phyloP scores from a whole-genome alignment of 2,888 invertebrate genomes.

The Ommatoiulus sabulosus region DNA sequence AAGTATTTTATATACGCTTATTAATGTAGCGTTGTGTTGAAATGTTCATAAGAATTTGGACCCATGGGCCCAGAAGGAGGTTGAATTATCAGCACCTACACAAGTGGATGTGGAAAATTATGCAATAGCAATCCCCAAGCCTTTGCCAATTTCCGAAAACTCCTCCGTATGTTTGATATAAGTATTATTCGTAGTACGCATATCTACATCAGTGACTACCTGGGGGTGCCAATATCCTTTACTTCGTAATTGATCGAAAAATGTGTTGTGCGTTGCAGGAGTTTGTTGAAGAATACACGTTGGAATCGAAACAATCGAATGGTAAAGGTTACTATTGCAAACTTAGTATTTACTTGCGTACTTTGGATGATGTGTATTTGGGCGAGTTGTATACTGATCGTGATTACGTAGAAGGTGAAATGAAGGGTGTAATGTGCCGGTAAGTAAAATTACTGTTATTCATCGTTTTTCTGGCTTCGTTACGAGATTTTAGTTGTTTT shows the following conservation, averaged over 20 bases:
- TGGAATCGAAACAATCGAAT: constrained; percentile 85
- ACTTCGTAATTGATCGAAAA: no score
- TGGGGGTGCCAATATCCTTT: no score
- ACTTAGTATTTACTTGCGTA: constrained; percentile 86
- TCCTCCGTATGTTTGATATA: background rate
- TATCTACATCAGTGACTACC: no score
- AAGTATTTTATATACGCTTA: no score
- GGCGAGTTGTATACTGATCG: constrained; percentile 91
- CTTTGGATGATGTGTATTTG: constrained; percentile 87
- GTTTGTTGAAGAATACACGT: constrained; percentile 85
- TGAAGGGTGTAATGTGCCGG: constrained; percentile 85
- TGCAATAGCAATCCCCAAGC: constrained; percentile 38
- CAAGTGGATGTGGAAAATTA: constrained; percentile 48
- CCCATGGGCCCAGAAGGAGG: constrained; percentile 64
- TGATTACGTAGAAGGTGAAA: constrained; percentile 79
- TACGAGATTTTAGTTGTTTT: background rate
- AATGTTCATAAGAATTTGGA: constrained; percentile 64
- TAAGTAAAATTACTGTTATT: constrained; percentile 65
- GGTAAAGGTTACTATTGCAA: constrained; percentile 84
- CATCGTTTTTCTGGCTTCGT: background rate
- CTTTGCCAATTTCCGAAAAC: constrained; percentile 27
- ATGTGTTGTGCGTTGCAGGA: constrained; percentile 49
- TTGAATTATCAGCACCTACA: constrained; percentile 47
- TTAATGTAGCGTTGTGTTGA: background rate
- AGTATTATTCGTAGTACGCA: no score